phyloP scores from a whole-genome alignment of 2,888 invertebrate genomes.

The Cylindroiulus punctatus region DNA sequence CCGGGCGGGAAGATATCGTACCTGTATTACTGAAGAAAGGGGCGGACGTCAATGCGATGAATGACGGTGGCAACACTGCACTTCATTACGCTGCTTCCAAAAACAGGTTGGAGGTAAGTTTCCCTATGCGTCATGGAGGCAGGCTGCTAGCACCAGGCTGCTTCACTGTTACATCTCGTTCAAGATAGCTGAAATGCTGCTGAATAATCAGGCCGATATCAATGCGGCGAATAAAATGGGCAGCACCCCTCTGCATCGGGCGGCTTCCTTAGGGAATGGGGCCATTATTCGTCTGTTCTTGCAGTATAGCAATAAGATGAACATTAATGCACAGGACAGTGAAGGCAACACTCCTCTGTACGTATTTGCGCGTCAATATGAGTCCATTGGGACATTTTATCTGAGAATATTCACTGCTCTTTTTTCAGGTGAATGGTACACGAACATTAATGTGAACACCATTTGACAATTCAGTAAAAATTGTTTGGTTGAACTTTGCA shows the following conservation, averaged over 20 bases:
- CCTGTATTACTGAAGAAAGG: slow-evolving; percentile 74
- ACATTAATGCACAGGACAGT: slow-evolving; percentile 72
- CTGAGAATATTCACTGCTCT: no score
- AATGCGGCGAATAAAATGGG: slow-evolving; percentile 76
- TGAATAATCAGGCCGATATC: slow-evolving; percentile 76
- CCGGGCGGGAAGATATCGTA: slow-evolving; percentile 77
- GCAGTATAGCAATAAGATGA: slow-evolving; percentile 67
- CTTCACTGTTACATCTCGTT: slow-evolving; percentile 38
- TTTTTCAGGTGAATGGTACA: no score
- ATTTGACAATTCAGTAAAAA: no score
- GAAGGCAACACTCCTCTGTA: slow-evolving; percentile 81
- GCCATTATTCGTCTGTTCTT: slow-evolving; percentile 76
- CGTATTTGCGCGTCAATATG: slow-evolving; percentile 65
- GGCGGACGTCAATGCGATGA: slow-evolving; percentile 79
- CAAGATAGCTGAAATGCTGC: slow-evolving; percentile 75
- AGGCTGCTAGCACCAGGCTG: neutral
- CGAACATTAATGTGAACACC: no score
- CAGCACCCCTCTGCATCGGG: slow-evolving; percentile 81
- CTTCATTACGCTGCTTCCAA: slow-evolving; percentile 89
- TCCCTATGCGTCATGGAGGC: slow-evolving; percentile 46
- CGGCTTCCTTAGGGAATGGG: slow-evolving; percentile 79
- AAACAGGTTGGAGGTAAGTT: slow-evolving; percentile 76
- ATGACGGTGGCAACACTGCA: slow-evolving; percentile 79
- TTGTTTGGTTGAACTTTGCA: no score
- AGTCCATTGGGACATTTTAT: no score